Conservation (phyloP, 2,797 vertebrate species). For the Falco columbarius region DNA sequence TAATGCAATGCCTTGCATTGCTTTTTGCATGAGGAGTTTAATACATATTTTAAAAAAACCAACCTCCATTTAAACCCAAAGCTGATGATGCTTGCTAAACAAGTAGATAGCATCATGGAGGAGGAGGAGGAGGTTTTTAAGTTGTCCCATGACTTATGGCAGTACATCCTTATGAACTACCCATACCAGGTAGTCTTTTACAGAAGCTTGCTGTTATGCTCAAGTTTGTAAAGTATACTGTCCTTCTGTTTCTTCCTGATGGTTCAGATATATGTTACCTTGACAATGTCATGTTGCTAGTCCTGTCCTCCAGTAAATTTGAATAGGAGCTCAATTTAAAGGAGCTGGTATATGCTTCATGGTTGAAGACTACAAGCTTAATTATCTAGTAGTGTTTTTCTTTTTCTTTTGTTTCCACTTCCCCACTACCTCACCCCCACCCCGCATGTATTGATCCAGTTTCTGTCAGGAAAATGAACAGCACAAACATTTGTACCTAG, state of each 20-base stretch:
- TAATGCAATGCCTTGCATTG: neutral
- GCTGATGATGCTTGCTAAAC: neutral
- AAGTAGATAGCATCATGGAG: neutral
- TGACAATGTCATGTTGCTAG: neutral
- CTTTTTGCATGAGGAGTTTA: neutral
- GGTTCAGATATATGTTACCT: neutral
- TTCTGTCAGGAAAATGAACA: neutral
- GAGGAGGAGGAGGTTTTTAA: neutral
- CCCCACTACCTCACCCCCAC: neutral
- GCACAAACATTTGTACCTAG: neutral
- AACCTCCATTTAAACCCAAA: neutral
- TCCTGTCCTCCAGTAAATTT: neutral
- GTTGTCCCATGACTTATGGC: neutral
- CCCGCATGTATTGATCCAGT: neutral
- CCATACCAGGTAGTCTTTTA: neutral
- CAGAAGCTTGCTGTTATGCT: neutral
- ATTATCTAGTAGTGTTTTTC: neutral
- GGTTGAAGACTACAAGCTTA: neutral
- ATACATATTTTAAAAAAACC: accelerated
- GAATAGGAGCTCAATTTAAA: neutral
- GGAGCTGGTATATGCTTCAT: neutral
- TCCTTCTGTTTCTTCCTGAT: neutral
- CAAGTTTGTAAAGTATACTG: neutral
- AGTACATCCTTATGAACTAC: neutral
- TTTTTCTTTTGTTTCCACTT: neutral